phyloP scores from a whole-genome alignment of 2,113 vertebrate genomes.

The Oceanodroma tethys region DNA sequence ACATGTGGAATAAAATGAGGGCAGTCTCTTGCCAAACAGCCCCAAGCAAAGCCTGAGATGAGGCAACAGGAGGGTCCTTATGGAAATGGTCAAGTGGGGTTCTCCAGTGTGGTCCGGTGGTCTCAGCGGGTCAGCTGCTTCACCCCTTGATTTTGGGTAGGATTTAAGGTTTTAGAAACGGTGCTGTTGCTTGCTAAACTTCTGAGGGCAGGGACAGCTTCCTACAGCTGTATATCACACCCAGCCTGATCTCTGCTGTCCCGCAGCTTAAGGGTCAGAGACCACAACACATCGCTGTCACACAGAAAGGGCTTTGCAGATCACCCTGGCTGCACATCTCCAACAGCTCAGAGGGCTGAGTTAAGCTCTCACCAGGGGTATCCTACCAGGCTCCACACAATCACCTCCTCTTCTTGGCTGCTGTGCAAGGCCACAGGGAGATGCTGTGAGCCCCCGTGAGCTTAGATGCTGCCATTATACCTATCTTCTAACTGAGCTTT shows the following conservation, averaged over 20 bases:
- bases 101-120: background rate
- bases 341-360: background rate
- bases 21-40: background rate
- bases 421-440: background rate
- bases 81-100: background rate
- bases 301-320: background rate
- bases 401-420: background rate
- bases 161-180: background rate
- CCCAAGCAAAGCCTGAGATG: background rate
- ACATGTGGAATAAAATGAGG: background rate
- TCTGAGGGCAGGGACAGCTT: background rate
- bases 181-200: background rate
- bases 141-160: background rate
- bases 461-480: background rate
- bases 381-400: background rate
- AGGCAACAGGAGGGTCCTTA: background rate
- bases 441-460: background rate
- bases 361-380: background rate
- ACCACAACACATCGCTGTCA: background rate
- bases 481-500: background rate
- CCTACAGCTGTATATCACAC: background rate
- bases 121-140: background rate
- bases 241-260: background rate
- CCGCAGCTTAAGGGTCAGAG: accelerated
- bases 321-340: background rate